A percentile compares a stretch with the other conserved stretches of the same genome.
phyloP scores from a whole-genome alignment of 2,113 vertebrate species.

The Callopanchax toddi region DNA sequence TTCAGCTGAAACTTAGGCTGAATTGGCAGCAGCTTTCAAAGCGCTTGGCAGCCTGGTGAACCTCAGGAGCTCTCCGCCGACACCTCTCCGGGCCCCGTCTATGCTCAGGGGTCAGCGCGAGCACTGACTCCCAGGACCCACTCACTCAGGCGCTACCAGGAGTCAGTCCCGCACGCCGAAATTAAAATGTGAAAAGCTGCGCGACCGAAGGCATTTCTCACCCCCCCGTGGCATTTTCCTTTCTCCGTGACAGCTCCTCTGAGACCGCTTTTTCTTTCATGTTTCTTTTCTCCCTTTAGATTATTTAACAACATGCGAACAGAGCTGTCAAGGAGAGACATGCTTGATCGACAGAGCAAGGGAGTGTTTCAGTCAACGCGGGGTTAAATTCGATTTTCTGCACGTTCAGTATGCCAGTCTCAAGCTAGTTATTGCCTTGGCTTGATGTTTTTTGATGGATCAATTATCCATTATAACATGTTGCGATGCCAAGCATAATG shows the following conservation, averaged over 20 bases:
- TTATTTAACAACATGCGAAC: constrained; percentile 80
- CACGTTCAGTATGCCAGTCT: constrained; percentile 75
- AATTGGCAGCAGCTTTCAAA: constrained; percentile 93
- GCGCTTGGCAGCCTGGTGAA: constrained; percentile 87
- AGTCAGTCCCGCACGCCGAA: constrained; percentile 86
- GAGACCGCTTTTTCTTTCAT: constrained; percentile 80
- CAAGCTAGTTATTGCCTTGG: constrained; percentile 77
- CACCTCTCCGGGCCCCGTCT: constrained; percentile 83
- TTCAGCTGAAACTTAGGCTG: constrained; percentile 93
- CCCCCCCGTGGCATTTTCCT: constrained; percentile 76
- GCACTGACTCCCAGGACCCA: constrained; percentile 83
- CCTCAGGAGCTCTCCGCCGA: constrained; percentile 86
- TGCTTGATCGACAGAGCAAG: constrained; percentile 70
- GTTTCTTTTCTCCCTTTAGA: constrained; percentile 76
- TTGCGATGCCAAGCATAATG: constrained; percentile 78
- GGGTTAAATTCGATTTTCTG: constrained; percentile 86
- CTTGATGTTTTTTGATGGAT: constrained; percentile 84
- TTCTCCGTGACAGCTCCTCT: constrained; percentile 82
- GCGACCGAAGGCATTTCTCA: constrained; percentile 82
- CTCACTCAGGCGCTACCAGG: constrained; percentile 83
- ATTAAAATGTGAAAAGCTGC: constrained; percentile 89
- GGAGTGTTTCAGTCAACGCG: constrained; percentile 73
- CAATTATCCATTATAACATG: constrained; percentile 83
- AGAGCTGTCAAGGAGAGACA: constrained; percentile 78
- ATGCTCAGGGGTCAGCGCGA: constrained; percentile 84